Percentiles rank a stretch among this genome's conserved stretches.
These are phyloP conservation scores for Coptodon bakossiorum DNA, from an alignment of 2,113 vertebrate species.

Conservation along the genomic window DNA sequence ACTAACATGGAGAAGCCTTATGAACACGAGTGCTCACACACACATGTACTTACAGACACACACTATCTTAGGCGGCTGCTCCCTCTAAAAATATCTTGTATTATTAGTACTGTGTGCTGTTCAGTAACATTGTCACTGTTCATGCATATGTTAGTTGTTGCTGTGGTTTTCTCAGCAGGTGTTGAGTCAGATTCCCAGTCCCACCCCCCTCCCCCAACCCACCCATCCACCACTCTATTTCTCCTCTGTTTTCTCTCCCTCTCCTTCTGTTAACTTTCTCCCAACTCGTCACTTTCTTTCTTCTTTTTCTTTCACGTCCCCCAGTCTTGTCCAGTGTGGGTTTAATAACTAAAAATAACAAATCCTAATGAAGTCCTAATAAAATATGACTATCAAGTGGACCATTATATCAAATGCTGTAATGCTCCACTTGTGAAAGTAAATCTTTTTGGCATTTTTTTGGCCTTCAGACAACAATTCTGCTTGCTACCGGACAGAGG, in stretches of 20 bases:
- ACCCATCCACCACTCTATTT: fast-evolving
- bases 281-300: background rate
- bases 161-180: background rate
- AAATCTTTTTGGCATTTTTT: background rate
- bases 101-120: background rate
- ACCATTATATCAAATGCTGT: background rate
- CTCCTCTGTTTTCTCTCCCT: background rate
- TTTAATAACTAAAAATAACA: background rate
- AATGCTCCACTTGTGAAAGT: background rate
- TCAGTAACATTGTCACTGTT: background rate
- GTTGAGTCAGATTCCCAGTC: background rate
- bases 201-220: fast-evolving
- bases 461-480: background rate
- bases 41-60: background rate
- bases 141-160: background rate
- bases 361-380: background rate
- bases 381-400: background rate
- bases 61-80: background rate
- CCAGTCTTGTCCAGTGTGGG: background rate
- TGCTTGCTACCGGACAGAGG: background rate
- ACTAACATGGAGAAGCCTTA: background rate
- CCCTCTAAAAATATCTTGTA: background rate
- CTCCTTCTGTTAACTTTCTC: background rate
- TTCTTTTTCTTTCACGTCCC: background rate
- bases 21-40: fast-evolving